Conservation (phyloP, 2,888 invertebrate genomes). For the Drosophila incognita region DNA sequence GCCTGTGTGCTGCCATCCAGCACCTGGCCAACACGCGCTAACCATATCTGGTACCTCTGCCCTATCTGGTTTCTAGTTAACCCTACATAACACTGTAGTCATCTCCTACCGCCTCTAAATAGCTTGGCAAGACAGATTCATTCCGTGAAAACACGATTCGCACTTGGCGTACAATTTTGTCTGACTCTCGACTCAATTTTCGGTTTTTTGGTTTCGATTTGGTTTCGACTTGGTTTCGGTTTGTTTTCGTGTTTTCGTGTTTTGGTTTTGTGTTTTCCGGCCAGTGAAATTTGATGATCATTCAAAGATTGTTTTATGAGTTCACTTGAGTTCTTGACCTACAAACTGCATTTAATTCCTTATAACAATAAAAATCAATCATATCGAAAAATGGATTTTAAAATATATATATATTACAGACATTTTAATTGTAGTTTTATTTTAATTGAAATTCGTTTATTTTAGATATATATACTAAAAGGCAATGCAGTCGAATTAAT, state of each 20-base stretch:
- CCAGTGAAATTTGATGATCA: conserved; percentile 22
- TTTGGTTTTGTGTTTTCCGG: conserved; percentile 5
- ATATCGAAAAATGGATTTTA: background rate
- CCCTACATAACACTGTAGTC: background rate
- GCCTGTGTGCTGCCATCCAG: conserved; percentile 32
- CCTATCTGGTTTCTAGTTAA: conserved; percentile 26
- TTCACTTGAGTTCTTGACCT: too few species aligned
- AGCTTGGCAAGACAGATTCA: conserved; percentile 33
- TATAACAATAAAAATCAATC: background rate
- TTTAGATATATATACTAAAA: background rate
- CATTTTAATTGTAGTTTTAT: background rate
- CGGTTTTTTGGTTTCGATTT: conserved; percentile 7
- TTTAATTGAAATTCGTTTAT: background rate
- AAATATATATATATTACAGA: too few species aligned
- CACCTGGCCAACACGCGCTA: conserved; percentile 5
- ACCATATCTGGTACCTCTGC: conserved; percentile 1
- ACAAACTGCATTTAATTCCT: background rate
- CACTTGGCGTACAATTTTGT: conserved; percentile 47
- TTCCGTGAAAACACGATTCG: conserved; percentile 53
- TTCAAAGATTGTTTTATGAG: background rate
- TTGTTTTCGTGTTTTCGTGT: conserved; percentile 8
- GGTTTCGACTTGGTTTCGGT: background rate
- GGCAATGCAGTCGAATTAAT: background rate
- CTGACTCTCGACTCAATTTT: conserved; percentile 30
- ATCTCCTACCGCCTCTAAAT: background rate